These are phyloP conservation scores for Papilio polytes DNA, from an alignment of 1,140 invertebrate species.

Conservation along the genomic window DNA sequence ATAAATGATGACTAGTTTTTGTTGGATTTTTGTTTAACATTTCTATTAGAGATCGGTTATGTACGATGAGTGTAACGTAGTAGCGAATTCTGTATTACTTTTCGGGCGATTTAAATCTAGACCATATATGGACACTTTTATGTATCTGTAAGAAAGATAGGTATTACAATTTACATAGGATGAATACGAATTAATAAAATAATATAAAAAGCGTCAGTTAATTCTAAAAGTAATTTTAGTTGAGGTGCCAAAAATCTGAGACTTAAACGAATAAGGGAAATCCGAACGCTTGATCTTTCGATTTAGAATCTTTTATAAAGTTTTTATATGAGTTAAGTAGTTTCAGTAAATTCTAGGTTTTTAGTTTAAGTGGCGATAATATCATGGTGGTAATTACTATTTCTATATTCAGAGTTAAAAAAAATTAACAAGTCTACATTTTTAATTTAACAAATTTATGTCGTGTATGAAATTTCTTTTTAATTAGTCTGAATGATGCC, in stretches of 20 bases:
- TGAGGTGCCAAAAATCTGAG: neutral
- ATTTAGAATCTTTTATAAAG: neutral
- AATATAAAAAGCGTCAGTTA: neutral
- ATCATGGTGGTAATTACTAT: neutral
- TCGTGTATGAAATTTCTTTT: neutral
- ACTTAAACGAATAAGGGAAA: neutral
- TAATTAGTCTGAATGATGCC: slow-evolving; percentile 12
- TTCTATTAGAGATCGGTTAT: neutral
- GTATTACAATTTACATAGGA: neutral
- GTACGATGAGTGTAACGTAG: neutral
- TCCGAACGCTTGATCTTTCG: neutral
- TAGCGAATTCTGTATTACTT: neutral
- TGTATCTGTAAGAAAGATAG: too few relatives aligned
- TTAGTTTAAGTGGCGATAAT: too few relatives aligned
- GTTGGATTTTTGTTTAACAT: slow-evolving; percentile 1
- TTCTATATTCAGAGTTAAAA: neutral
- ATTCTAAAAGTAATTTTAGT: neutral
- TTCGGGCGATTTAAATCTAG: too few relatives aligned
- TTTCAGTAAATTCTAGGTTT: too few relatives aligned
- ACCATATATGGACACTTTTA: too few relatives aligned
- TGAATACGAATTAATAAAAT: neutral
- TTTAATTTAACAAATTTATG: neutral
- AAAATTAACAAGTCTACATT: neutral
- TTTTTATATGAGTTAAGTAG: too few relatives aligned
- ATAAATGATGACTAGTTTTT: slow-evolving; percentile 37